A percentile compares a stretch with the other conserved stretches of the same genome.
Evolutionary conservation across 2,797 vertebrate genomes (phyloP).

Genomic region (Podarcis siculus): DNA sequence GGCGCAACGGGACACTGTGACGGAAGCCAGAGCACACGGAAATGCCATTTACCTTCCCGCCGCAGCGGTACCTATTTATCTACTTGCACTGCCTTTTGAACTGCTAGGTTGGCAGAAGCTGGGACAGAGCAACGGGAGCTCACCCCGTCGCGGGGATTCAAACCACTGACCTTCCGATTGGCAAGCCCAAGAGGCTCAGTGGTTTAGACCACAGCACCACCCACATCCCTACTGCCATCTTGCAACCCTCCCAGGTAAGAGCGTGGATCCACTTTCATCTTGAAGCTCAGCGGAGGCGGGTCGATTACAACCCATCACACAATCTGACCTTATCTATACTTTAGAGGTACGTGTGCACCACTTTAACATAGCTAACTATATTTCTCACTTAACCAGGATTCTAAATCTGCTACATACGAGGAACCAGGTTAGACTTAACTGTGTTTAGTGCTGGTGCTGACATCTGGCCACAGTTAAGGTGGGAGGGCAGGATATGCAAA

Average conservation of each 20-base stretch:
- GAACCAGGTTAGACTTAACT: background rate
- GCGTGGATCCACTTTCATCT: background rate
- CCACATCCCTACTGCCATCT: background rate
- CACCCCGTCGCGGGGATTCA: too few species aligned
- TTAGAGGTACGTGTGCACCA: background rate
- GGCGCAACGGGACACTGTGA: too few species aligned
- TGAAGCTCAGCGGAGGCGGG: background rate
- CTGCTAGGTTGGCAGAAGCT: too few species aligned
- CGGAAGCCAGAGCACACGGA: too few species aligned
- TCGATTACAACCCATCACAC: background rate
- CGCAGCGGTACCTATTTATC: too few species aligned
- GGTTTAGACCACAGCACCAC: too few species aligned
- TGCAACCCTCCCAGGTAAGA: background rate
- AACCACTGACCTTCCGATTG: too few species aligned
- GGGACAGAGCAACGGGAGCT: too few species aligned
- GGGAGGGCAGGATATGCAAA: background rate
- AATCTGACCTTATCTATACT: background rate
- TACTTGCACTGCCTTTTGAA: too few species aligned
- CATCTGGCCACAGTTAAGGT: background rate
- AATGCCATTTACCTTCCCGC: too few species aligned
- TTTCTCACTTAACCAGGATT: background rate
- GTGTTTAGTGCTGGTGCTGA: background rate
- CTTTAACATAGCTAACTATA: background rate
- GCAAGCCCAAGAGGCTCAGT: too few species aligned
- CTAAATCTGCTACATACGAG: background rate